phyloP scores from a whole-genome alignment of 64 coral and sea anemone genomes.

The Trachythela sp. region DNA sequence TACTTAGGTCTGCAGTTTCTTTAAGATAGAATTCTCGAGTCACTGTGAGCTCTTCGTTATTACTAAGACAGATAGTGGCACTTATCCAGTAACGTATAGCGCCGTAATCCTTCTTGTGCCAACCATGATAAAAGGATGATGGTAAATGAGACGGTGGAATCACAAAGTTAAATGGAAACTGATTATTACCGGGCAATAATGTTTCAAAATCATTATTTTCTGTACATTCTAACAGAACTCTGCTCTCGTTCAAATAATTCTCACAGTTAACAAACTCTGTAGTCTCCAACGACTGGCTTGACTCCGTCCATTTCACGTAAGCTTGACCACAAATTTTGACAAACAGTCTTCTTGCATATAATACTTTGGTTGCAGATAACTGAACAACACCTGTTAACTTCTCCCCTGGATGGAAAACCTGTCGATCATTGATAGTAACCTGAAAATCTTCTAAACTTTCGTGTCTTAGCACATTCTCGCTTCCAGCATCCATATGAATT shows the following conservation, averaged over 20 bases:
- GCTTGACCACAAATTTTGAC: background rate
- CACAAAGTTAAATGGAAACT: background rate
- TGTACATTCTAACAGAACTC: background rate
- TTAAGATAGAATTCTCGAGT: too few species aligned
- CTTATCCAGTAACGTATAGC: too few species aligned
- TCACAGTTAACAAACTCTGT: slow-evolving; percentile 5
- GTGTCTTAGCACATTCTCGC: background rate
- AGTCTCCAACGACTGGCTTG: background rate
- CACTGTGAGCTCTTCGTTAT: too few species aligned
- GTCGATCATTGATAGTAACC: background rate
- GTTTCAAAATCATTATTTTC: background rate
- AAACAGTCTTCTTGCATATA: background rate
- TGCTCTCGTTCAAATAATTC: background rate
- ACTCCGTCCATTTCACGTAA: background rate
- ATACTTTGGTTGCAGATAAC: background rate
- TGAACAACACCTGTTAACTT: background rate
- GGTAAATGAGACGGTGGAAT: background rate
- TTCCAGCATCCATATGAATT: background rate
- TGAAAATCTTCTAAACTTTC: background rate
- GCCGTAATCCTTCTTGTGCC: too few species aligned
- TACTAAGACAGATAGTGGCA: too few species aligned
- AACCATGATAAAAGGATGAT: background rate
- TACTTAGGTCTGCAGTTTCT: too few species aligned
- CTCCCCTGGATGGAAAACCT: background rate
- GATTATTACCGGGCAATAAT: background rate